A percentile compares a stretch with the other conserved stretches of the same genome.
Conservation (phyloP, 2,888 invertebrate species). For the Rhamphomyia laevipes region DNA sequence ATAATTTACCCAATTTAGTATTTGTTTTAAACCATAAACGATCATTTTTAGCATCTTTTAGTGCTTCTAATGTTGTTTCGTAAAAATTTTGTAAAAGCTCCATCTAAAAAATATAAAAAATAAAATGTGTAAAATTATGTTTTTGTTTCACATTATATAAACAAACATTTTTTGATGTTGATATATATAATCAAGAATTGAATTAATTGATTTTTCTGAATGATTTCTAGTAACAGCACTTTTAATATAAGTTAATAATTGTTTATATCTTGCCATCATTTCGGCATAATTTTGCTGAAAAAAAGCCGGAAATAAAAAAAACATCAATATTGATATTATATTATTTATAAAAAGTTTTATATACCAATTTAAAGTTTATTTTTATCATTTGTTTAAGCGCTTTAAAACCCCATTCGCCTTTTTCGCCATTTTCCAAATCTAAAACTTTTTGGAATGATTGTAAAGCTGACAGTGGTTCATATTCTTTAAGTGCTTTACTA, state of each 20-base stretch:
- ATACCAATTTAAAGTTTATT: conserved; percentile 92
- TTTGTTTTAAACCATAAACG: conserved; percentile 99
- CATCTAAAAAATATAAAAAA: conserved; percentile 55
- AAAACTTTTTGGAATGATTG: conserved; percentile 91
- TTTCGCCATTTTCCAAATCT: conserved; percentile 93
- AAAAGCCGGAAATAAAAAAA: conserved; percentile 16
- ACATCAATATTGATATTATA: not conserved
- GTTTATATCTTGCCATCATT: conserved; percentile 93
- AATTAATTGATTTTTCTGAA: conserved; percentile 98
- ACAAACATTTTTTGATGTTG: conserved; percentile 92
- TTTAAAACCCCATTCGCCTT: conserved; percentile 99
- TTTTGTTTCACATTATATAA: conserved; percentile 3
- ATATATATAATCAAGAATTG: conserved; percentile 98
- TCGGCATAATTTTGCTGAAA: conserved; percentile 77
- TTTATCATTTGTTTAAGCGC: conserved; percentile 99
- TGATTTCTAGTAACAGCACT: conserved; percentile 98
- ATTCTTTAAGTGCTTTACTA: conserved; percentile 95
- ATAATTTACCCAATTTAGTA: conserved; percentile 95
- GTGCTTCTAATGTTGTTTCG: conserved; percentile 86
- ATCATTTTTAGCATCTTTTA: conserved; percentile 98
- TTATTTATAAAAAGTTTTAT: not conserved
- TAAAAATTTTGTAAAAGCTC: conserved; percentile 96
- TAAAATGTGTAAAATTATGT: not conserved
- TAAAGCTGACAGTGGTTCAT: conserved; percentile 83
- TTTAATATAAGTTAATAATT: conserved; percentile 94